phyloP scores from a whole-genome alignment of 2,888 invertebrate genomes.

The Slavum lentiscoides region DNA sequence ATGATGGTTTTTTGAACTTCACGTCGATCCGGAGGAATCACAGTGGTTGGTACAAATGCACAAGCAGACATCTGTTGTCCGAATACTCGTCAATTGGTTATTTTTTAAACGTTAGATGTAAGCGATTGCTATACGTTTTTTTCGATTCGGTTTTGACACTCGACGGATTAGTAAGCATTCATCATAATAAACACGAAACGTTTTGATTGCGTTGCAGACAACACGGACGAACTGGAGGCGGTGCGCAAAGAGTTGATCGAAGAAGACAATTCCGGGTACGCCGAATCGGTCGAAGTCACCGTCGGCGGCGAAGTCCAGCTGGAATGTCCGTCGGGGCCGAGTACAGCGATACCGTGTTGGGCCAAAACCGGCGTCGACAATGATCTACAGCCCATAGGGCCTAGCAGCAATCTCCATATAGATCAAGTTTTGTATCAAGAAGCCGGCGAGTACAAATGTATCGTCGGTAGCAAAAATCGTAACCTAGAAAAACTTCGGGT shows the following conservation, averaged over 20 bases:
- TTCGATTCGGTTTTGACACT: no score
- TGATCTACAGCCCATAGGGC: conserved; percentile 62
- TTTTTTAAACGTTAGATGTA: conserved; percentile 85
- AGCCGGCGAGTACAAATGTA: conserved; percentile 76
- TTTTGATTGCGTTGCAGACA: conserved; percentile 52
- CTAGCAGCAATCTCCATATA: conserved; percentile 67
- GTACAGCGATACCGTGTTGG: conserved; percentile 66
- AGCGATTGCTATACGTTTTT: conserved; percentile 60
- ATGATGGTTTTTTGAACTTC: conserved; percentile 83
- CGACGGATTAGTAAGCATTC: no score
- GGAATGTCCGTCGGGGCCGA: conserved; percentile 76
- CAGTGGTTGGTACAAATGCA: conserved; percentile 92
- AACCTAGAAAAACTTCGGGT: conserved; percentile 58
- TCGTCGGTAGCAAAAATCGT: conserved; percentile 63
- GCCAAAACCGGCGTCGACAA: conserved; percentile 62
- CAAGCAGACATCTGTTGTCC: conserved; percentile 79
- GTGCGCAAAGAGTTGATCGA: conserved; percentile 61
- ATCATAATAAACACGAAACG: background rate
- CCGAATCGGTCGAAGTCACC: conserved; percentile 74
- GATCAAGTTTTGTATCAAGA: conserved; percentile 76
- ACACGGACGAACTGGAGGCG: conserved; percentile 62
- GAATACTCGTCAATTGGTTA: conserved; percentile 89
- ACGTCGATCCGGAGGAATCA: conserved; percentile 76
- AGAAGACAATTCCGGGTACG: conserved; percentile 81
- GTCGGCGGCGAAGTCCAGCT: conserved; percentile 84